A percentile compares a stretch with the other conserved stretches of the same genome.
These are phyloP conservation scores for Brachionus sp. DNA, from an alignment of 1,140 invertebrate genomes.

Conservation along the genomic window DNA sequence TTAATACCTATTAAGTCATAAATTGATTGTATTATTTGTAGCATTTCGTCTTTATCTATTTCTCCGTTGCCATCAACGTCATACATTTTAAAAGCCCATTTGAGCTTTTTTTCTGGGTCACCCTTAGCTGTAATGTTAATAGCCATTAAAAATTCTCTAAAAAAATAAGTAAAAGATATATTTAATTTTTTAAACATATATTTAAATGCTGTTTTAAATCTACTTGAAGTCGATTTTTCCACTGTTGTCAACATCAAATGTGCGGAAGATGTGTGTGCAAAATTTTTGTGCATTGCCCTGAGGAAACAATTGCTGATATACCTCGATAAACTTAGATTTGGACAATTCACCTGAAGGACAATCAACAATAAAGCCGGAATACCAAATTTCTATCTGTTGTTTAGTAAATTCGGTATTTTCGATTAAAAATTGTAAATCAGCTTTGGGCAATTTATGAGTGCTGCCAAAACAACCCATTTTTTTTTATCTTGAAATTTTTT, in stretches of 20 bases:
- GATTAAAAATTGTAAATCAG: slow-evolving; percentile 57
- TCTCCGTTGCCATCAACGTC: slow-evolving; percentile 99
- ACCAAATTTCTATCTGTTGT: slow-evolving; percentile 69
- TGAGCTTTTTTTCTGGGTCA: slow-evolving; percentile 93
- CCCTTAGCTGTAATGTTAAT: slow-evolving; percentile 96
- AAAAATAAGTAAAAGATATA: background rate
- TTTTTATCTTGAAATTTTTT: background rate
- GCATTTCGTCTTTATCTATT: slow-evolving; percentile 84
- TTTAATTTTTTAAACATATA: background rate
- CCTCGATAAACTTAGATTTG: slow-evolving; percentile 96
- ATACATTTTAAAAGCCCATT: slow-evolving; percentile 95
- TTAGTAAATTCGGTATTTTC: slow-evolving; percentile 59
- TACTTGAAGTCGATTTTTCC: slow-evolving; percentile 63
- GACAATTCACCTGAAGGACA: slow-evolving; percentile 95
- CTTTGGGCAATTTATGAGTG: slow-evolving; percentile 49
- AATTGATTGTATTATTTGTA: slow-evolving; percentile 59
- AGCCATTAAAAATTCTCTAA: slow-evolving; percentile 86
- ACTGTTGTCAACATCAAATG: slow-evolving; percentile 98
- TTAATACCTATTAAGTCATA: slow-evolving; percentile 44
- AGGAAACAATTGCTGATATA: slow-evolving; percentile 90
- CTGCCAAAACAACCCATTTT: slow-evolving; percentile 44
- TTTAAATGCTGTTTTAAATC: background rate
- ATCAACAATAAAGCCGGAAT: slow-evolving; percentile 62
- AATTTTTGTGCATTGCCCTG: slow-evolving; percentile 97
- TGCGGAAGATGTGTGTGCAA: slow-evolving; percentile 96